Conservation (phyloP, 2,113 vertebrate genomes). For the Oreochromis aureus region DNA sequence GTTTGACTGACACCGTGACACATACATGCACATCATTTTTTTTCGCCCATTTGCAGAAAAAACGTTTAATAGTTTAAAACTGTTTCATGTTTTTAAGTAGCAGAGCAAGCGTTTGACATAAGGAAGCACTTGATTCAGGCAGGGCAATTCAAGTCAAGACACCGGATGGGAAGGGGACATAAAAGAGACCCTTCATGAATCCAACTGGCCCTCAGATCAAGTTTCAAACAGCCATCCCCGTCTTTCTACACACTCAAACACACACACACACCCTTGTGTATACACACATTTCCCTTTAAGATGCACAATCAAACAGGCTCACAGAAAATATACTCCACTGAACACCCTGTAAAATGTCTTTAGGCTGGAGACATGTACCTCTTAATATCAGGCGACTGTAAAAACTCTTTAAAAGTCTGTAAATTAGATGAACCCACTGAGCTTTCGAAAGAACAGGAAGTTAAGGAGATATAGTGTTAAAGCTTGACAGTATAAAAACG, state of each 20-base stretch:
- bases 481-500: neutral
- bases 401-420: constrained; percentile 54
- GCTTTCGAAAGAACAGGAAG: constrained; percentile 28
- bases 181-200: constrained; percentile 64
- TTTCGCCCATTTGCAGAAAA: neutral
- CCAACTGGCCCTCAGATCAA: constrained; percentile 31
- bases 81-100: constrained; percentile 56
- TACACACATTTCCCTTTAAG: neutral
- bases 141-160: constrained; percentile 34
- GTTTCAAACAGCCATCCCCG: constrained; percentile 49
- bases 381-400: constrained; percentile 8
- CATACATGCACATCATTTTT: neutral
- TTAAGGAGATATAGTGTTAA: neutral
- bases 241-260: neutral
- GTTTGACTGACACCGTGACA: constrained; percentile 33
- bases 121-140: constrained; percentile 65
- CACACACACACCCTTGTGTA: neutral
- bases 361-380: constrained; percentile 9
- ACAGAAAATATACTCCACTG: neutral
- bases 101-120: constrained; percentile 60
- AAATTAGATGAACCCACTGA: constrained; percentile 34
- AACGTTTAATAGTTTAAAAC: neutral
- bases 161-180: constrained; percentile 52
- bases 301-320: constrained; percentile 2
- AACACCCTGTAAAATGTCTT: constrained; percentile 26